A percentile compares a stretch with the other conserved stretches of the same genome.
Conservation (phyloP, 2,888 invertebrate genomes). For the Noctuana brunneofusca region DNA sequence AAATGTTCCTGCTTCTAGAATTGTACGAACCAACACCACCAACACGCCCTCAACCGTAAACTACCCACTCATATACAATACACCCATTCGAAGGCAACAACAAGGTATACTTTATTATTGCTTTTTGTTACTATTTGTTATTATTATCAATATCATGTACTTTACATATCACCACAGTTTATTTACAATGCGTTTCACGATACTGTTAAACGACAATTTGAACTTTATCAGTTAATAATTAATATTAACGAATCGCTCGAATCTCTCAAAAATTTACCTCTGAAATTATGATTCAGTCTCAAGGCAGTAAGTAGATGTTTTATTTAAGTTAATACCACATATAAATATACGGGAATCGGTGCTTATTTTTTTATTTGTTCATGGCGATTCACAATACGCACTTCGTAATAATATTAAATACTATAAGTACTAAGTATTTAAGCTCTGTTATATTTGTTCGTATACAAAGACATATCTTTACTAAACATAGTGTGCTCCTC, state of each 20-base stretch:
- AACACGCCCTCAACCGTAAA: slow-evolving; percentile 56
- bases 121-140: slow-evolving; percentile 74
- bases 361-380: slow-evolving; percentile 35
- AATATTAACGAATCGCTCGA: slow-evolving; percentile 45
- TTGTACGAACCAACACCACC: slow-evolving; percentile 19
- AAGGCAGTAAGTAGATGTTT: slow-evolving; percentile 52
- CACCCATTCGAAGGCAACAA: slow-evolving; percentile 79
- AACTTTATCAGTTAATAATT: slow-evolving; percentile 49
- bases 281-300: slow-evolving; percentile 71
- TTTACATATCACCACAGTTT: slow-evolving; percentile 78
- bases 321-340: slow-evolving; percentile 8
- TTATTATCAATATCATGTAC: slow-evolving; percentile 63
- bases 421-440: slow-evolving; percentile 69
- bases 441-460: slow-evolving; percentile 81
- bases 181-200: slow-evolving; percentile 61
- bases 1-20: slow-evolving; percentile 60
- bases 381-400: slow-evolving; percentile 56
- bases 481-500: slow-evolving; percentile 61
- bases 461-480: slow-evolving; percentile 75
- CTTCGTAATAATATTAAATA: slow-evolving; percentile 60
- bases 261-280: slow-evolving; percentile 55
- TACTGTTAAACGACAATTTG: slow-evolving; percentile 60
- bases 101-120: slow-evolving; percentile 83
- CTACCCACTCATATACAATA: slow-evolving; percentile 69
- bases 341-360: slow-evolving; percentile 17